Conservation (phyloP, 2,888 invertebrate genomes). For the Clunio marinus region DNA sequence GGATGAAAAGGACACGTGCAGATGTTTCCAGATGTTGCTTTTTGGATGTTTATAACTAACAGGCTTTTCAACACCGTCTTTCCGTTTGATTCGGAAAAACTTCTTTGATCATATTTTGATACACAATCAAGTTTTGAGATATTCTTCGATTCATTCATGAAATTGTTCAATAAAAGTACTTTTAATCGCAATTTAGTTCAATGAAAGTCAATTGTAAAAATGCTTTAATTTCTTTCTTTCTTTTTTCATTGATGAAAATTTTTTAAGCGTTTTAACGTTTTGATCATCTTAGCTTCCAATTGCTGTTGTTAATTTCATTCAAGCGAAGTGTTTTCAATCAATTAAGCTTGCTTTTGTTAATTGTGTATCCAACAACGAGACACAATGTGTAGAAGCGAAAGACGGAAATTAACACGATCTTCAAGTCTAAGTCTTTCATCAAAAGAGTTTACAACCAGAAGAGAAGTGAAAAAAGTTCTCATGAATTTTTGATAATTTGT, state of each 20-base stretch:
- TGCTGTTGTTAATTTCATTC: conserved; percentile 12
- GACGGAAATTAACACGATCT: conserved; percentile 28
- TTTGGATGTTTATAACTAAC: background rate
- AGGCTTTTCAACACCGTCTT: background rate
- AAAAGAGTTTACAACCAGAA: too few relatives aligned
- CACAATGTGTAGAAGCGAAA: background rate
- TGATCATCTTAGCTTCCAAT: too few relatives aligned
- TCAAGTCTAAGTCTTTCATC: too few relatives aligned
- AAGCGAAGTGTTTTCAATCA: conserved; percentile 23
- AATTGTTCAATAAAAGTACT: conserved; percentile 5
- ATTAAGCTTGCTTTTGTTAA: conserved; percentile 35
- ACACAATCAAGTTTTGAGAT: too few relatives aligned
- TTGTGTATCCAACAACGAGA: conserved; percentile 25
- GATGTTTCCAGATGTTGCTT: background rate
- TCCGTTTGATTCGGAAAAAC: background rate
- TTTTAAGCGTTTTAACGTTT: too few relatives aligned
- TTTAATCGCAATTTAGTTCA: background rate
- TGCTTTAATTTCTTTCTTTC: conserved; percentile 22
- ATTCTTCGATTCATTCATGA: conserved; percentile 17
- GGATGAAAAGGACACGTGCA: conserved; percentile 28
- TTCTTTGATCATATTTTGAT: too few relatives aligned
- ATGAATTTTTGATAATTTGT: conserved; percentile 33
- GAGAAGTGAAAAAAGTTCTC: conserved; percentile 4
- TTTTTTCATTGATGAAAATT: background rate
- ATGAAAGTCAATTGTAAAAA: conserved; percentile 30